Evolutionary conservation across 1,140 invertebrate genomes (phyloP).

Genomic region (Sycophila sp.): DNA sequence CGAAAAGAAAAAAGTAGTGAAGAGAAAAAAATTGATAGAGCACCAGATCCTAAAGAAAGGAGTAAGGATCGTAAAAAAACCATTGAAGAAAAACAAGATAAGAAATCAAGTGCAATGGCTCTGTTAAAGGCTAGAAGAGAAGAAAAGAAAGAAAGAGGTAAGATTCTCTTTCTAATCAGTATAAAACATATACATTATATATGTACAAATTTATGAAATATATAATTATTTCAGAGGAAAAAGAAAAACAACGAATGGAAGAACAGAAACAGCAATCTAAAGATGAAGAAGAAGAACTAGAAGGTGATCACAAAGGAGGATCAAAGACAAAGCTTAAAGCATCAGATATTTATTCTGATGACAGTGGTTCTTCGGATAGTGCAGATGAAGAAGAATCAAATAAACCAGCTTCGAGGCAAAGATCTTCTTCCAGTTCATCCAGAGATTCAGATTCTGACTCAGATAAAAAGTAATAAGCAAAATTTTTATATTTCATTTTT

Average conservation of each 20-base stretch:
- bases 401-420: slow-evolving; percentile 62
- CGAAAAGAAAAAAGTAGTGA: slow-evolving; percentile 70
- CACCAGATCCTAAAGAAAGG: slow-evolving; percentile 78
- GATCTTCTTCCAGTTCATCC: slow-evolving; percentile 67
- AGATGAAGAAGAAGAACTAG: slow-evolving; percentile 70
- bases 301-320: slow-evolving; percentile 65
- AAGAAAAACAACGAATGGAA: slow-evolving; percentile 69
- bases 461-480: slow-evolving; percentile 63
- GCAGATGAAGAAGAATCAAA: slow-evolving; percentile 72
- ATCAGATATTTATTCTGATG: slow-evolving; percentile 95
- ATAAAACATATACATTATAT: slow-evolving; percentile 2
- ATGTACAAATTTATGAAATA: slow-evolving; percentile 12
- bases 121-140: slow-evolving; percentile 89
- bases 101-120: slow-evolving; percentile 91
- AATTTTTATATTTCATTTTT: slow-evolving; percentile 9
- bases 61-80: slow-evolving; percentile 92
- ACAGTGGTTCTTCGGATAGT: slow-evolving; percentile 78
- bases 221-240: slow-evolving; percentile 62
- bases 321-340: slow-evolving; percentile 83
- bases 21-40: slow-evolving; percentile 65
- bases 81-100: slow-evolving; percentile 88
- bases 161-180: too few relatives aligned
- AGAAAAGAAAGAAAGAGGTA: slow-evolving; percentile 78
- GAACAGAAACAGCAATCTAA: slow-evolving; percentile 68
- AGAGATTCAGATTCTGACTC: slow-evolving; percentile 69